A percentile compares a stretch with the other conserved stretches of the same genome.
These are phyloP conservation scores for Serinus canaria DNA, from an alignment of 2,113 vertebrate genomes.

Conservation along the genomic window DNA sequence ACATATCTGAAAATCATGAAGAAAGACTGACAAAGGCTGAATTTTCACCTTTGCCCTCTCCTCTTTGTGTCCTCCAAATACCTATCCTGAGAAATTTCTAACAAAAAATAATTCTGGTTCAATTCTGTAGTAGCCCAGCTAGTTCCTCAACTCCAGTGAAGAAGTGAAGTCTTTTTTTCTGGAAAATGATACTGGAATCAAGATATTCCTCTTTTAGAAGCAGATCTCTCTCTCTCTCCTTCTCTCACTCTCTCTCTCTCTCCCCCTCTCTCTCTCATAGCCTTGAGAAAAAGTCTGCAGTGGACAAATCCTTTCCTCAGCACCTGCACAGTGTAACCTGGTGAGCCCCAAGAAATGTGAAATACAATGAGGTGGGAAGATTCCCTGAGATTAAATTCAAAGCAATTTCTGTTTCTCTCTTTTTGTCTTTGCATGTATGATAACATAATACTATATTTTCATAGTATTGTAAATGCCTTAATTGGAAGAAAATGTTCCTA, in stretches of 20 bases:
- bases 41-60: neutral
- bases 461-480: neutral
- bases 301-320: neutral
- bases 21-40: neutral
- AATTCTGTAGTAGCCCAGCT: neutral
- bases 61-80: neutral
- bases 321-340: neutral
- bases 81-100: neutral
- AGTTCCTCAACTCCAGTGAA: neutral
- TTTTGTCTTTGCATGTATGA: neutral
- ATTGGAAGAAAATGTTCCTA: slow-evolving; percentile 5
- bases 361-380: neutral
- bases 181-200: neutral
- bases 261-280: neutral
- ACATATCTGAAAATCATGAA: neutral
- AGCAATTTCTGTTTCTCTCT: neutral
- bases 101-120: neutral
- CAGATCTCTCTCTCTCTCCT: neutral
- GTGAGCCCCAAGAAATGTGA: neutral
- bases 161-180: neutral
- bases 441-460: neutral
- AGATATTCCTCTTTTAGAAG: neutral
- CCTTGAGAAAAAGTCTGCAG: neutral
- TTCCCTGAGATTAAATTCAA: neutral
- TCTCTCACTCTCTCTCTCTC: too few relatives aligned